Evolutionary conservation across 2,797 vertebrate species (phyloP).

Genomic region (Scolopax bukidnonensis): DNA sequence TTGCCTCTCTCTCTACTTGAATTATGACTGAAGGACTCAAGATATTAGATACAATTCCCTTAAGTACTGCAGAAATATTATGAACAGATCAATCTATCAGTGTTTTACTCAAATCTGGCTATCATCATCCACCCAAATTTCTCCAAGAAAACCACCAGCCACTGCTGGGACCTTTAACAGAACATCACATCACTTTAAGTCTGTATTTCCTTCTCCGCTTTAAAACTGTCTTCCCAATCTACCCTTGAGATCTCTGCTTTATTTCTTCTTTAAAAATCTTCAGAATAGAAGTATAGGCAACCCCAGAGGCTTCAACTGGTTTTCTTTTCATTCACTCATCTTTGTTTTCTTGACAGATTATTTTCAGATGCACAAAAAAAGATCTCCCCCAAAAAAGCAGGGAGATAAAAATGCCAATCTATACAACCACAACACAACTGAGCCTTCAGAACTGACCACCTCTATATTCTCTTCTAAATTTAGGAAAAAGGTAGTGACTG

Average conservation of each 20-base stretch:
- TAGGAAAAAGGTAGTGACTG: neutral
- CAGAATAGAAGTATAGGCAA: conserved; percentile 14
- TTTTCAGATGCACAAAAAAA: neutral
- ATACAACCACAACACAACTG: neutral
- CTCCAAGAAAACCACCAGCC: neutral
- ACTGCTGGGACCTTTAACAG: neutral
- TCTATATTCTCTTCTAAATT: neutral
- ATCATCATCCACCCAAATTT: neutral
- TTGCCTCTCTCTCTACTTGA: neutral
- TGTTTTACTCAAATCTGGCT: neutral
- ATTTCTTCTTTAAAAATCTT: conserved; percentile 1
- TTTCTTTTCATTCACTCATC: conserved; percentile 42
- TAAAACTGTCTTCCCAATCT: conserved; percentile 22
- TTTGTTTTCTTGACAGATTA: conserved; percentile 27
- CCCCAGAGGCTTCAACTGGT: neutral
- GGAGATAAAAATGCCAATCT: conserved; percentile 2
- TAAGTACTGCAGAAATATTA: neutral
- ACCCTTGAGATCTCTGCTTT: conserved; percentile 7
- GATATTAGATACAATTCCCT: neutral
- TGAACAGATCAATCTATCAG: neutral
- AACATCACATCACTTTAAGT: neutral
- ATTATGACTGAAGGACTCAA: neutral
- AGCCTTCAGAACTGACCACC: neutral
- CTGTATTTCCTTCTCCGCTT: neutral
- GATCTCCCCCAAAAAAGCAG: neutral